Evolutionary conservation across 2,797 vertebrate species (phyloP).

Genomic region (Phaenicophaeus curvirostris): DNA sequence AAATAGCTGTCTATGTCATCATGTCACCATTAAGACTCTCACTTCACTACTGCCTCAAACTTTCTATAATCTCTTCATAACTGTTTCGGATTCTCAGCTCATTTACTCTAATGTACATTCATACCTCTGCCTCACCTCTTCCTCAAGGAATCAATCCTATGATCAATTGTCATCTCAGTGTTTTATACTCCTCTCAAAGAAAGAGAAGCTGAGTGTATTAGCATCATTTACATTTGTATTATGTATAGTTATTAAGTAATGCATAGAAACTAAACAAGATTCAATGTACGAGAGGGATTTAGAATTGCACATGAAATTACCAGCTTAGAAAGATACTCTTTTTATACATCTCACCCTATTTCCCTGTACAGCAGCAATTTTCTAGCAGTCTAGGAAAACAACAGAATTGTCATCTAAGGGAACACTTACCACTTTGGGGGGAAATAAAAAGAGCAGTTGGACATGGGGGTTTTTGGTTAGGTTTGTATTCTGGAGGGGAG

Average conservation of each 20-base stretch:
- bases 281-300: neutral
- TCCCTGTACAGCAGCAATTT: neutral
- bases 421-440: rapidly evolving
- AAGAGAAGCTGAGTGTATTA: neutral
- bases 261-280: neutral
- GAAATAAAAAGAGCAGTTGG: neutral
- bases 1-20: neutral
- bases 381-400: neutral
- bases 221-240: neutral
- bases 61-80: neutral
- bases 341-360: neutral
- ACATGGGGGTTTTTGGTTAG: neutral
- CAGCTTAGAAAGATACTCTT: neutral
- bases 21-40: neutral
- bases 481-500: neutral
- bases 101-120: neutral
- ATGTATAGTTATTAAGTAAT: neutral
- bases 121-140: neutral
- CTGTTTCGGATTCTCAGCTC: neutral
- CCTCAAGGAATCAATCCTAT: neutral
- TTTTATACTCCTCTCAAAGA: neutral
- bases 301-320: neutral
- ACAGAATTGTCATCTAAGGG: neutral
- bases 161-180: neutral
- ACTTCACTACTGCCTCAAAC: neutral